Percentiles rank a stretch among this genome's conserved stretches.
Conservation (phyloP, 2,113 vertebrate genomes). For the Paraplagusia blochii region DNA sequence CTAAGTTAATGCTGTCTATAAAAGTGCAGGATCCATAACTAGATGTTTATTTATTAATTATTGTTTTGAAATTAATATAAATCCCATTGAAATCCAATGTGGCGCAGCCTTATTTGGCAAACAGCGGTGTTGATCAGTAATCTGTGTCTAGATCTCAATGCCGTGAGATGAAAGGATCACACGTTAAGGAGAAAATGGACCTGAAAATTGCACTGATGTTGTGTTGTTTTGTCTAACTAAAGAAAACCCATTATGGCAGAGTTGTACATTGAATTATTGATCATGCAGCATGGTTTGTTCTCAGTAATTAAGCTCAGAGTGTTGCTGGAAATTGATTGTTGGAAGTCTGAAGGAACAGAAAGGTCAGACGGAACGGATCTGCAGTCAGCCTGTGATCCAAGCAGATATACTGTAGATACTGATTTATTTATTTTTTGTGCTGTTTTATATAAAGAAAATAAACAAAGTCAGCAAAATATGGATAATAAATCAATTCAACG, state of each 20-base stretch:
- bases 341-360: slow-evolving; percentile 38
- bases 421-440: not conserved
- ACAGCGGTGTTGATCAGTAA: too few relatives aligned
- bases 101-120: too few relatives aligned
- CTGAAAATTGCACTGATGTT: not conserved
- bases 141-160: not conserved
- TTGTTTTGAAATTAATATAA: not conserved
- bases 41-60: not conserved
- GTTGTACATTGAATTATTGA: slow-evolving; percentile 49
- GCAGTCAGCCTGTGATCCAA: not conserved
- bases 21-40: too few relatives aligned
- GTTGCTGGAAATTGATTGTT: slow-evolving; percentile 43
- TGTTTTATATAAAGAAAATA: too few relatives aligned
- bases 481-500: too few relatives aligned
- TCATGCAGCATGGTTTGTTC: slow-evolving; percentile 36
- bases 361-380: slow-evolving; percentile 37
- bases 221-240: not conserved
- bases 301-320: slow-evolving; percentile 45
- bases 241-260: slow-evolving; percentile 21
- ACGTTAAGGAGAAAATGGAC: not conserved
- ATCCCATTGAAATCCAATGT: not conserved
- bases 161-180: not conserved
- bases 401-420: not conserved
- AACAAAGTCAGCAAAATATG: too few relatives aligned
- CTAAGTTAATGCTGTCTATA: not conserved